A percentile compares a stretch with the other conserved stretches of the same genome.
phyloP scores from a whole-genome alignment of 2,797 vertebrate genomes.

The Sebastiscus tertius region DNA sequence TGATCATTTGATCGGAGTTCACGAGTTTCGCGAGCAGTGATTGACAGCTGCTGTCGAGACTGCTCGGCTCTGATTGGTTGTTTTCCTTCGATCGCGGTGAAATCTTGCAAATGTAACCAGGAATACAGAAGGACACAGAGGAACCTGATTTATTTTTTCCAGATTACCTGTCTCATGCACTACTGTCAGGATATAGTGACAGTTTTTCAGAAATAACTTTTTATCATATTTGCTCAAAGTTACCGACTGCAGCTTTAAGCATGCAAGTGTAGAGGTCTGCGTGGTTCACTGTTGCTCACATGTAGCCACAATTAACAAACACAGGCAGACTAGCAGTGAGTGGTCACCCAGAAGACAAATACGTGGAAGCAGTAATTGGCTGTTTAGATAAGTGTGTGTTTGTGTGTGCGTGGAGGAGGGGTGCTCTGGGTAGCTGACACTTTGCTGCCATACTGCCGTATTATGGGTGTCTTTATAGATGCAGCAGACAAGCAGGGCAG shows the following conservation, averaged over 20 bases:
- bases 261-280: neutral
- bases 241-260: neutral
- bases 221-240: too few relatives aligned
- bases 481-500: slow-evolving; percentile 30
- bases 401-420: slow-evolving; percentile 14
- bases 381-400: slow-evolving; percentile 11
- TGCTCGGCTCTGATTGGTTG: too few relatives aligned
- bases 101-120: too few relatives aligned
- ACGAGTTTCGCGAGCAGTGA: too few relatives aligned
- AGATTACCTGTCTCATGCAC: too few relatives aligned
- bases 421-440: slow-evolving; percentile 26
- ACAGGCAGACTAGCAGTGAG: neutral
- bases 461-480: neutral
- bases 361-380: slow-evolving; percentile 18
- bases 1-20: too few relatives aligned
- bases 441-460: neutral
- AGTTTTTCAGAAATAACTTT: too few relatives aligned
- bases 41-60: too few relatives aligned
- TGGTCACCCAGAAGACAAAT: slow-evolving; percentile 32
- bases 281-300: neutral
- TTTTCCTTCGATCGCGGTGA: too few relatives aligned
- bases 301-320: neutral
- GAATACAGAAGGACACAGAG: too few relatives aligned
- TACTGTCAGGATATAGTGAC: too few relatives aligned
- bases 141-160: too few relatives aligned